Base-by-base conservation (phyloP, 2,888 invertebrate species). In the Pyrochroa serraticornis region DNA sequence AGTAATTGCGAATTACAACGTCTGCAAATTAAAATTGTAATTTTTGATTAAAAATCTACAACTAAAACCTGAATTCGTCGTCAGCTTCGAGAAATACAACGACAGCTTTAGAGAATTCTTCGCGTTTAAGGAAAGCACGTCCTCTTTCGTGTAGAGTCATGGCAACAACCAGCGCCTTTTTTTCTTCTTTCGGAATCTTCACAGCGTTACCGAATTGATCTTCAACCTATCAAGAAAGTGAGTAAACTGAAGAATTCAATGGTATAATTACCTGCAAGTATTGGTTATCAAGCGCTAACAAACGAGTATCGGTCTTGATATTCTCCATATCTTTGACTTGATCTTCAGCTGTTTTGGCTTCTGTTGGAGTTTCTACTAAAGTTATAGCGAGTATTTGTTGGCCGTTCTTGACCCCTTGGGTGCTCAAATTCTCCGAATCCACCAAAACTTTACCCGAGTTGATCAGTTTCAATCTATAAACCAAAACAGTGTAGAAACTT, bases 101-200 rank as follows among this genome's bases (percentile, higher is more conserved):
- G 6, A 93, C 75, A 0, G 92, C 91, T 10, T 87, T 84, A 0
- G 89, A 81, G 70, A 86, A 88, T 68, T 91, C 85, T 57, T 85
- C 83, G 7, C 80, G 79, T 69, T 85, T 85, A 64, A 92, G 79
- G 0, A 89, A 88, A 1, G 85, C 81, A 9, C 88, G 82, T 0
- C 92, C 93, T 57, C 91, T 90, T 77, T 92, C 92, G 76, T 93
- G 91, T 41, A 92, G 80, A 3, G 92, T 87, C 81, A 93, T 85
- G 0, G 91, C 93, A 48, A 91, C 83, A 58, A 91, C 82, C 1
- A 94, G 77, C 0, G 90, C 84, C 66, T 86, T 84, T 49, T 84
- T 84, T 75, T 93, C 92, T 0, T 83, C 81, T 0, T 83, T 77
- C 0, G 93, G 92, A 22, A 93, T 80, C 44, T 87, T 83, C 2